phyloP scores from a whole-genome alignment of 2,888 invertebrate genomes.

The Uropetala carovei region DNA sequence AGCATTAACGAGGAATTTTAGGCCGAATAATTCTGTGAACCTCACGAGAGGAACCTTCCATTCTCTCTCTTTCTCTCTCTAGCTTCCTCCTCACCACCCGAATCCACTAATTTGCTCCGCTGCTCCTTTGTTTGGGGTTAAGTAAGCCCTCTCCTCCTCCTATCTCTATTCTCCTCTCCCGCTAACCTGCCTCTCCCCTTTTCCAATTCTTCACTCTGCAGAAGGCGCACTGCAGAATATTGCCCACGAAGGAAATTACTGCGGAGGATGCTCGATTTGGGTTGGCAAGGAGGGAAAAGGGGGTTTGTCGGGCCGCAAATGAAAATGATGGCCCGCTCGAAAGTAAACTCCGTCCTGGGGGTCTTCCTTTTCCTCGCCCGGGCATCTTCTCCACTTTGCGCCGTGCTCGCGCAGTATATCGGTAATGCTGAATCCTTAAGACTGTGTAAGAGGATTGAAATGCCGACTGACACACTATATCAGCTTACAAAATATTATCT shows the following conservation, averaged over 20 bases:
- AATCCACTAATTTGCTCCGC: slow-evolving; percentile 16
- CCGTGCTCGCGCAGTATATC: too few relatives aligned
- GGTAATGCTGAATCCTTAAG: too few relatives aligned
- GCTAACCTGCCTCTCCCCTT: not conserved
- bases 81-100: not conserved
- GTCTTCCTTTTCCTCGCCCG: too few relatives aligned
- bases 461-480: too few relatives aligned
- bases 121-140: not conserved
- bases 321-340: too few relatives aligned
- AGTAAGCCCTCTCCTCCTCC: not conserved
- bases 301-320: too few relatives aligned
- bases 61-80: not conserved
- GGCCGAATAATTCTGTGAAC: not conserved
- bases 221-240: not conserved
- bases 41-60: not conserved
- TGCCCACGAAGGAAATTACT: slow-evolving; percentile 5
- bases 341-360: too few relatives aligned
- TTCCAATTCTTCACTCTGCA: not conserved
- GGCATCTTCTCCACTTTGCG: too few relatives aligned
- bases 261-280: not conserved
- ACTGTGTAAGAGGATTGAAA: too few relatives aligned
- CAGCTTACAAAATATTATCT: too few relatives aligned
- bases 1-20: not conserved
- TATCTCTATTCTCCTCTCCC: not conserved
- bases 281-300: too few relatives aligned